Percentiles rank a stretch among this genome's conserved stretches.
Evolutionary conservation across 2,113 vertebrate genomes (phyloP).

Genomic region (Meles meles): DNA sequence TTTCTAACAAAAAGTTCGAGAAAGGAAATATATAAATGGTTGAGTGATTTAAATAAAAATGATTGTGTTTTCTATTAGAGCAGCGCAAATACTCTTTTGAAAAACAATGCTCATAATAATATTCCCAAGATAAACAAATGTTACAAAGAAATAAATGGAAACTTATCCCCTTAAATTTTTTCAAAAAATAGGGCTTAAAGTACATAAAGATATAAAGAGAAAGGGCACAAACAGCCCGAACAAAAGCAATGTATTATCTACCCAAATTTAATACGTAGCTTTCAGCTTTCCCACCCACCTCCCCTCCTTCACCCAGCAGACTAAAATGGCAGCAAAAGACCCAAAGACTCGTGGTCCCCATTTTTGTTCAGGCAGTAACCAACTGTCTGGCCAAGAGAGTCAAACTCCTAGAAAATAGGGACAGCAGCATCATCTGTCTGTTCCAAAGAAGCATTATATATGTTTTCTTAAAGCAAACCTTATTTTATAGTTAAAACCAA

Average conservation of each 20-base stretch:
- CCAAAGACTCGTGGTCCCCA: not conserved
- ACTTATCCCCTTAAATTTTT: not conserved
- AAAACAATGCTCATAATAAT: not conserved
- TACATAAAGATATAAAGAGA: not conserved
- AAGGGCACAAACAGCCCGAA: not conserved
- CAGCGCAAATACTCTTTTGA: not conserved
- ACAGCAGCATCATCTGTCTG: not conserved
- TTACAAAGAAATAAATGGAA: not conserved
- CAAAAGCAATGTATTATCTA: not conserved
- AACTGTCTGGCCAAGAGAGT: not conserved
- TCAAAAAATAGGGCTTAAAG: not conserved
- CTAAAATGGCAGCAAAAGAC: not conserved
- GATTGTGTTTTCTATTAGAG: not conserved
- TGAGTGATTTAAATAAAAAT: not conserved
- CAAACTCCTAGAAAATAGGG: not conserved
- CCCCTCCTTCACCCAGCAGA: not conserved
- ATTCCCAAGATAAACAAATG: not conserved
- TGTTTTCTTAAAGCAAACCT: not conserved
- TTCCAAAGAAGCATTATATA: not conserved
- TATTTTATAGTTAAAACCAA: not conserved
- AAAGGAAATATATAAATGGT: not conserved
- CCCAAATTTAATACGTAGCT: not conserved
- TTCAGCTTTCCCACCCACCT: not conserved
- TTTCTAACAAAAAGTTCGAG: not conserved
- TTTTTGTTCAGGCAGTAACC: not conserved